These are phyloP conservation scores for Leistus spinibarbis DNA, from an alignment of 2,888 invertebrate genomes.

Conservation along the genomic window DNA sequence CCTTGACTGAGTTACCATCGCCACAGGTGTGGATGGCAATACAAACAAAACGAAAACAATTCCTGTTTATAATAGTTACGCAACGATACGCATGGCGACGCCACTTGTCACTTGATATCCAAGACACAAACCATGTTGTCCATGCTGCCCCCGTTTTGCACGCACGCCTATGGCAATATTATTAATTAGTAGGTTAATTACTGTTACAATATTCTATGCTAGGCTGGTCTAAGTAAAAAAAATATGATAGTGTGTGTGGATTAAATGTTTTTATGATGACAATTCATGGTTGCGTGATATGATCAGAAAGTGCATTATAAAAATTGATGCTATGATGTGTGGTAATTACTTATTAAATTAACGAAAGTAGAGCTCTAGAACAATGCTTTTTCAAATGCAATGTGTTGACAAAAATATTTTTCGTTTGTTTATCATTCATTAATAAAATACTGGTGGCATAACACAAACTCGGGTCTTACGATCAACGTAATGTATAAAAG, in stretches of 20 bases:
- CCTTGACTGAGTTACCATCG: neutral
- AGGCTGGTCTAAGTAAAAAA: neutral
- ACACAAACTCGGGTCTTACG: too few relatives aligned
- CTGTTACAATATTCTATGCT: neutral
- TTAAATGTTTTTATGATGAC: neutral
- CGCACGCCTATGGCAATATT: slow-evolving; percentile 19
- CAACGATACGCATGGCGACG: neutral
- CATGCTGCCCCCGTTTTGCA: slow-evolving; percentile 14
- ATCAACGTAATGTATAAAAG: too few relatives aligned
- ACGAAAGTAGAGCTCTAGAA: neutral
- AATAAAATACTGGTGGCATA: too few relatives aligned
- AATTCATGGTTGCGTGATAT: neutral
- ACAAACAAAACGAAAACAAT: neutral
- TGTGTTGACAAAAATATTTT: neutral
- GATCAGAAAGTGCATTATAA: neutral
- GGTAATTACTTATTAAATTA: slow-evolving; percentile 6
- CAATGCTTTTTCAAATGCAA: neutral
- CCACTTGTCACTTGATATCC: neutral
- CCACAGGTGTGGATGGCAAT: neutral
- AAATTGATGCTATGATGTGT: neutral
- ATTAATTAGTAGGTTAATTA: slow-evolving; percentile 33
- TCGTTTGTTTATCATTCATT: too few relatives aligned
- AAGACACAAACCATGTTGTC: neutral
- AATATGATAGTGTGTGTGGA: too few relatives aligned
- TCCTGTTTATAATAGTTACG: slow-evolving; percentile 1